phyloP scores from a whole-genome alignment of 2,113 vertebrate species.

The Formicarius rufipectus region DNA sequence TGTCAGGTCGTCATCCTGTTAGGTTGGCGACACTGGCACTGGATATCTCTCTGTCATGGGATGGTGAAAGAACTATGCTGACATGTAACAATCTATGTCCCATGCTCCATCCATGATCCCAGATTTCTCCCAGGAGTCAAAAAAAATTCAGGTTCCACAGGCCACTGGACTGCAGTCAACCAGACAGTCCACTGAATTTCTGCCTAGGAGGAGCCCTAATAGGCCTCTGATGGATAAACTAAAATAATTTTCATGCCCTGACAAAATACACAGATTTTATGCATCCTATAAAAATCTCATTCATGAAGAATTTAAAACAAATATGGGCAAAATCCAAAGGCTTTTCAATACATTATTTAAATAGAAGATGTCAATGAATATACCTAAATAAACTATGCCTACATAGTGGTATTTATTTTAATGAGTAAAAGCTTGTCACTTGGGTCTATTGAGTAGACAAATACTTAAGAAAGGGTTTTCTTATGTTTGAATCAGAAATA shows the following conservation, averaged over 20 bases:
- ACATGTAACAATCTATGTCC: not conserved
- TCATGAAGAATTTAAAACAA: not conserved
- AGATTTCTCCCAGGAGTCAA: not conserved
- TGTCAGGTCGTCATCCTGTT: not conserved
- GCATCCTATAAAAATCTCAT: not conserved
- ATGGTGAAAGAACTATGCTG: not conserved
- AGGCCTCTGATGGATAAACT: not conserved
- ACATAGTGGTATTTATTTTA: conserved; percentile 1
- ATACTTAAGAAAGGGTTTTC: not conserved
- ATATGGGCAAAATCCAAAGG: not conserved
- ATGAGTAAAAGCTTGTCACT: not conserved
- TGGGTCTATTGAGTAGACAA: conserved; percentile 1
- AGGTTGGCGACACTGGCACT: not conserved
- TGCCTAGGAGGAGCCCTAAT: not conserved
- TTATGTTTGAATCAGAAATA: not conserved
- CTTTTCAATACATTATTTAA: conserved; percentile 19
- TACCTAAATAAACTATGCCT: conserved; percentile 5
- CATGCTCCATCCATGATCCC: not conserved
- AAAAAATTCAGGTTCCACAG: not conserved
- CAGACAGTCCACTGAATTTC: not conserved
- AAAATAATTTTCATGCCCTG: not conserved
- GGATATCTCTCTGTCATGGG: not conserved
- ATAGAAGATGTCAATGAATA: conserved; percentile 20
- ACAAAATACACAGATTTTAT: not conserved
- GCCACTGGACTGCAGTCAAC: not conserved